Conservation (phyloP, 2,888 invertebrate species). For the Zhuqinia jingwanae region DNA sequence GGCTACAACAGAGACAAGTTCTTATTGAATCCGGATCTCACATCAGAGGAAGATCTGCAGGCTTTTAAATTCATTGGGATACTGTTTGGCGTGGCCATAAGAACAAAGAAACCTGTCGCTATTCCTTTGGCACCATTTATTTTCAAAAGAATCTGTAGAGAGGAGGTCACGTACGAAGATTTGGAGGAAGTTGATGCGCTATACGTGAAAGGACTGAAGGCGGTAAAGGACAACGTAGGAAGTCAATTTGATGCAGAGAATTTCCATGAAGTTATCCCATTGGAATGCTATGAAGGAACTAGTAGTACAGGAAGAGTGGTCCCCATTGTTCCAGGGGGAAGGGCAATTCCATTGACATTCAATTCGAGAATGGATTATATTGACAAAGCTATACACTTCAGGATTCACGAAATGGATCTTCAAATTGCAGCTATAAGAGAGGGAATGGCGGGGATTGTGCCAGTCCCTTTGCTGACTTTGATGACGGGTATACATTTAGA, state of each 20-base stretch:
- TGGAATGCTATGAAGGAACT: slow-evolving; percentile 85
- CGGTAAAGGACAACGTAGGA: slow-evolving; percentile 84
- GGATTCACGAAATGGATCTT: slow-evolving; percentile 85
- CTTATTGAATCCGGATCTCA: slow-evolving; percentile 84
- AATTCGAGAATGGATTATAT: slow-evolving; percentile 85
- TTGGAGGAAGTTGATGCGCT: slow-evolving; percentile 85
- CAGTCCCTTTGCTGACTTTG: slow-evolving; percentile 85
- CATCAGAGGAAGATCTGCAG: slow-evolving; percentile 83
- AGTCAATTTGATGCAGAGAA: slow-evolving; percentile 84
- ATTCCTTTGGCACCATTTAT: slow-evolving; percentile 85
- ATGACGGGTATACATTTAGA: slow-evolving; percentile 85
- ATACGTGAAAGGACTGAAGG: slow-evolving; percentile 84
- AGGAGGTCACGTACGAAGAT: slow-evolving; percentile 84
- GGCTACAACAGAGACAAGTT: slow-evolving; percentile 85
- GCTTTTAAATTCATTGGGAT: slow-evolving; percentile 86
- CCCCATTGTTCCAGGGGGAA: slow-evolving; percentile 85
- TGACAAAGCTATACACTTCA: slow-evolving; percentile 84
- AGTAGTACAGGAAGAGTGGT: slow-evolving; percentile 84
- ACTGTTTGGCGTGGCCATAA: slow-evolving; percentile 85
- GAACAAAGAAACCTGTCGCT: slow-evolving; percentile 86
- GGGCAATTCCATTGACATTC: slow-evolving; percentile 84
- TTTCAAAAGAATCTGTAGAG: slow-evolving; percentile 85
- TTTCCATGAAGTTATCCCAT: slow-evolving; percentile 85
- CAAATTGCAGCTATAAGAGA: slow-evolving; percentile 84
- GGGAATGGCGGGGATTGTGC: slow-evolving; percentile 86